A percentile compares a stretch with the other conserved stretches of the same genome.
phyloP scores from a whole-genome alignment of 2,888 invertebrate species.

The Rhaphigaster nebulosa region DNA sequence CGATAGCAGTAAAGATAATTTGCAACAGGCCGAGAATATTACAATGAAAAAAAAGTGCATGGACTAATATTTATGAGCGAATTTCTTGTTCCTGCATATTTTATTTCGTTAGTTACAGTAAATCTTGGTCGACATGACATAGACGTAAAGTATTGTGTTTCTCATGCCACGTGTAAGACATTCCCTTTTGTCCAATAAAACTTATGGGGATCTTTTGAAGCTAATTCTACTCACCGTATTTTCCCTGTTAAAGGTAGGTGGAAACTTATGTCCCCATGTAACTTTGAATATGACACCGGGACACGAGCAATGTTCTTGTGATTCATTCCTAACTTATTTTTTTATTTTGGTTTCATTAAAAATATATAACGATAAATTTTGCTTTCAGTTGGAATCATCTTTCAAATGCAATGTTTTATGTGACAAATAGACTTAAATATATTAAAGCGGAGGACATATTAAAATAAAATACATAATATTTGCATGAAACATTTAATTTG shows the following conservation, averaged over 20 bases:
- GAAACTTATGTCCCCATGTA: not conserved
- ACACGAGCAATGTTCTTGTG: not conserved
- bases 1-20: fast-evolving
- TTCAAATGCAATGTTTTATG: not conserved
- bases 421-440: not conserved
- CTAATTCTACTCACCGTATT: not conserved
- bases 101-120: not conserved
- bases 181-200: not conserved
- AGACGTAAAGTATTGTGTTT: not conserved
- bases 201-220: not conserved
- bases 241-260: not conserved
- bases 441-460: not conserved
- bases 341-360: not conserved
- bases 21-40: not conserved
- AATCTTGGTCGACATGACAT: not conserved
- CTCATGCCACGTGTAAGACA: not conserved
- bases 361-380: not conserved
- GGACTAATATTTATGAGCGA: not conserved
- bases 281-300: not conserved
- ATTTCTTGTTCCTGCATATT: not conserved
- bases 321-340: not conserved
- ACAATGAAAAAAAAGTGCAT: not conserved
- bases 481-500: too few species aligned
- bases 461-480: not conserved
- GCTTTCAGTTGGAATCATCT: not conserved